Conservation (phyloP, 1,140 invertebrate species). For the Penaeus vannamei region DNA sequence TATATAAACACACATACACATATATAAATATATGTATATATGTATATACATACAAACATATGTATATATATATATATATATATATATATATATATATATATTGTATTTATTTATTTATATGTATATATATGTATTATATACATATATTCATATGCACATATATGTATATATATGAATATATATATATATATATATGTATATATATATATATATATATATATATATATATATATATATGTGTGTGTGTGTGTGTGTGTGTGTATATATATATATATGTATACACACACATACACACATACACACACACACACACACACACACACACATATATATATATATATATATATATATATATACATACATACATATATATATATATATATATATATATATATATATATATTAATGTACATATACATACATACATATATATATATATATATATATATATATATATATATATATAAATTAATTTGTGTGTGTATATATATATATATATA, state of each 20-base stretch:
- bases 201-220: background rate
- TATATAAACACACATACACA: conserved; percentile 18
- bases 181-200: background rate
- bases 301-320: background rate
- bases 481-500: background rate
- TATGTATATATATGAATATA: too few relatives aligned
- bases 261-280: conserved; percentile 2
- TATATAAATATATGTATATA: conserved; percentile 26
- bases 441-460: background rate
- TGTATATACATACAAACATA: conserved; percentile 2
- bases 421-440: background rate
- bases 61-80: conserved; percentile 38
- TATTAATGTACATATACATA: conserved; percentile 33
- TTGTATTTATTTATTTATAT: too few relatives aligned
- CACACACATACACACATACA: background rate
- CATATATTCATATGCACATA: too few relatives aligned
- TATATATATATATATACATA: conserved; percentile 23
- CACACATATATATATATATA: conserved; percentile 21
- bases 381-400: conserved; percentile 44
- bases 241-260: background rate
- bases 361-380: conserved; percentile 21
- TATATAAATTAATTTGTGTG: background rate
- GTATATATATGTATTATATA: conserved; percentile 32
- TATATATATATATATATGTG: conserved; percentile 10
- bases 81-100: conserved; percentile 44